These are phyloP conservation scores for Drosophila buzzatii DNA, from an alignment of 2,888 invertebrate genomes.

Conservation along the genomic window DNA sequence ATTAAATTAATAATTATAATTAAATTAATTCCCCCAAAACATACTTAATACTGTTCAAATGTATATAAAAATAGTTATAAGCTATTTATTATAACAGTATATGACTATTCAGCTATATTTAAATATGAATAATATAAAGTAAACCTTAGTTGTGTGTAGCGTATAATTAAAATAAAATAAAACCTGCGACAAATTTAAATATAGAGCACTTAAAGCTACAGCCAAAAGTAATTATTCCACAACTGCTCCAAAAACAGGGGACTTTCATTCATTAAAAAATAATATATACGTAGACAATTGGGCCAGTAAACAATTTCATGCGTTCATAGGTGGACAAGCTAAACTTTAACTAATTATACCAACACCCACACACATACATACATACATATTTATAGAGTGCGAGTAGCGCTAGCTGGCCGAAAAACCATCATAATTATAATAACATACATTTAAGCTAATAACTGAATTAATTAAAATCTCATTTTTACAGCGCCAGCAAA, in stretches of 20 bases:
- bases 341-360: slow-evolving; percentile 13
- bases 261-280: slow-evolving; percentile 19
- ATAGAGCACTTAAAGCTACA: slow-evolving; percentile 2
- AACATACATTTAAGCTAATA: slow-evolving; percentile 78
- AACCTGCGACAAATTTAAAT: slow-evolving; percentile 5
- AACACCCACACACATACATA: slow-evolving; percentile 3
- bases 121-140: neutral
- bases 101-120: neutral
- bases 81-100: neutral
- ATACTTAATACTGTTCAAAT: too few relatives aligned
- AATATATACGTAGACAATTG: slow-evolving; percentile 13
- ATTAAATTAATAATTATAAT: too few relatives aligned
- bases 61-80: neutral
- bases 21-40: too few relatives aligned
- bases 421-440: slow-evolving; percentile 60
- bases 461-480: slow-evolving; percentile 80
- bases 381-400: neutral
- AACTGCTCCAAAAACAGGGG: slow-evolving; percentile 2
- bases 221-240: neutral
- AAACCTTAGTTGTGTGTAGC: neutral
- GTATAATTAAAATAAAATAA: neutral
- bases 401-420: slow-evolving; percentile 23
- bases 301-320: slow-evolving; percentile 45
- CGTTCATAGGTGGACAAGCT: slow-evolving; percentile 17
- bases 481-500: slow-evolving; percentile 57